Percentiles rank a stretch among this genome's conserved stretches.
These are phyloP conservation scores for Globia sparganii DNA, from an alignment of 2,888 invertebrate genomes.

Conservation along the genomic window DNA sequence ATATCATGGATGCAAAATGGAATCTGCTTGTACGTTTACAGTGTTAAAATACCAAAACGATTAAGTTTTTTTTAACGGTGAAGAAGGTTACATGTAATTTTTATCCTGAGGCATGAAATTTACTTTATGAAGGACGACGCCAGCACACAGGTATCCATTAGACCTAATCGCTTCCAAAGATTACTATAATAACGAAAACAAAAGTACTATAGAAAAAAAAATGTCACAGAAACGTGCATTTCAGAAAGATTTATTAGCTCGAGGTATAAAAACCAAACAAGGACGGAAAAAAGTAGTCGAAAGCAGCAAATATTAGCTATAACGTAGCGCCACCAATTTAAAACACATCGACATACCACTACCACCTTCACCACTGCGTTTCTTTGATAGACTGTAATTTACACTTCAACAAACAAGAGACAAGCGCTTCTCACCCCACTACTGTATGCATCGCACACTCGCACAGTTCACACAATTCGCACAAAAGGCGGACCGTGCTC, in stretches of 20 bases:
- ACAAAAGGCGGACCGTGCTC: constrained; percentile 37
- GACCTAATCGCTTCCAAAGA: background rate
- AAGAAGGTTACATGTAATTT: background rate
- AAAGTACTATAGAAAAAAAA: too few relatives aligned
- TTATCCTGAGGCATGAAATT: background rate
- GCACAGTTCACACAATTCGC: constrained; percentile 15
- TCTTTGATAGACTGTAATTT: constrained; percentile 15
- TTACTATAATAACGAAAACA: background rate
- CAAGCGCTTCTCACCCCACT: constrained; percentile 5
- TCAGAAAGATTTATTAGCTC: background rate
- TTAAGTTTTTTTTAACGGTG: background rate
- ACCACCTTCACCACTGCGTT: background rate
- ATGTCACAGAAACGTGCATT: too few relatives aligned
- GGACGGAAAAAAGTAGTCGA: background rate
- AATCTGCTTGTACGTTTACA: background rate
- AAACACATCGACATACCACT: background rate
- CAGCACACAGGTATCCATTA: background rate
- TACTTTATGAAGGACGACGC: background rate
- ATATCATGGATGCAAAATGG: background rate
- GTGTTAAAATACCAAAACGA: background rate
- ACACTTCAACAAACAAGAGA: constrained; percentile 24
- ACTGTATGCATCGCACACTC: background rate
- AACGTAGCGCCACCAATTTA: background rate
- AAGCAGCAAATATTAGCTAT: background rate
- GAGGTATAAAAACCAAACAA: background rate